Percentiles rank a stretch among this genome's conserved stretches.
These are phyloP conservation scores for Oreocharis arfaki DNA, from an alignment of 2,113 vertebrate genomes.

Conservation along the genomic window DNA sequence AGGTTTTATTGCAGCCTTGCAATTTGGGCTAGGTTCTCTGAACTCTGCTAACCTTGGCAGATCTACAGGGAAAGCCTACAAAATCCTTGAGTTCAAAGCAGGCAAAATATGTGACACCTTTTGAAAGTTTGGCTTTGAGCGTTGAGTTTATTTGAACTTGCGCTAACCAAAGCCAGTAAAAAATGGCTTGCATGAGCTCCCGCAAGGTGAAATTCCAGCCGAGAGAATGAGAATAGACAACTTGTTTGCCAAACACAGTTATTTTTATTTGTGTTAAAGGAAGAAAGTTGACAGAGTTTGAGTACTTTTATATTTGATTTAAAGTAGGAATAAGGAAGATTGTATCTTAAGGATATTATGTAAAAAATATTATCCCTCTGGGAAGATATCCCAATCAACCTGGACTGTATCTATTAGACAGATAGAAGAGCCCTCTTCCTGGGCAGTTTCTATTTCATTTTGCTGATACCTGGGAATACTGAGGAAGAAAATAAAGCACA, in stretches of 20 bases:
- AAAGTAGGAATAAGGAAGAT: neutral
- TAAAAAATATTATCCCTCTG: neutral
- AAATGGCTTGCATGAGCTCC: conserved; percentile 42
- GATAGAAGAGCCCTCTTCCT: neutral
- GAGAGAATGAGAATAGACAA: neutral
- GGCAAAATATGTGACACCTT: conserved; percentile 57
- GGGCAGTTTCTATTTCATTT: neutral
- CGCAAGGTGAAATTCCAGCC: conserved; percentile 36
- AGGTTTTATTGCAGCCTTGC: conserved; percentile 34
- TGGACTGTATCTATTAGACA: neutral
- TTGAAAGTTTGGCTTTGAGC: conserved; percentile 51
- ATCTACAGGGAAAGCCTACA: conserved; percentile 48
- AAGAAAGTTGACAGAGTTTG: conserved; percentile 12
- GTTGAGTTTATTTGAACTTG: conserved; percentile 57
- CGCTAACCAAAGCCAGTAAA: conserved; percentile 49
- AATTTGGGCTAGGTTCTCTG: conserved; percentile 44
- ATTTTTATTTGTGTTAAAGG: conserved; percentile 27
- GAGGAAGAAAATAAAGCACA: neutral
- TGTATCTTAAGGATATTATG: neutral
- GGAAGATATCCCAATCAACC: neutral
- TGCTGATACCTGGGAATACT: neutral
- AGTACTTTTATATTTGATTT: conserved; percentile 38
- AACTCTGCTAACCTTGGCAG: conserved; percentile 63
- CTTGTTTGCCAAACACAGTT: conserved; percentile 37
- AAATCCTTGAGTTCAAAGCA: conserved; percentile 59